These are phyloP conservation scores for Caligus rogercresseyi DNA, from an alignment of 1,140 invertebrate genomes.

Conservation along the genomic window DNA sequence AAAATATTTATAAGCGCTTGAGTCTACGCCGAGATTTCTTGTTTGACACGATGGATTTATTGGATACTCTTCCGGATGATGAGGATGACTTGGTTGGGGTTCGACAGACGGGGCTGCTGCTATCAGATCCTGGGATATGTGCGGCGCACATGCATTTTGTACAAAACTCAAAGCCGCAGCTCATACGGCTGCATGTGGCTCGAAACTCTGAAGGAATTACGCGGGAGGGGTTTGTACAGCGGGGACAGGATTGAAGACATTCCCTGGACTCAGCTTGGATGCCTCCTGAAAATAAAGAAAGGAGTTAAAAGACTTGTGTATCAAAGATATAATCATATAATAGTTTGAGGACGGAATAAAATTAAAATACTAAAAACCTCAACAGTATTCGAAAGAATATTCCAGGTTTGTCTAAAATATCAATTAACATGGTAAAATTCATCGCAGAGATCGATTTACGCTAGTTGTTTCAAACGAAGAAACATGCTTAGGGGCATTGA, in stretches of 20 bases:
- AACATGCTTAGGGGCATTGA: no score
- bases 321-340: no score
- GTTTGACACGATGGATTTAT: neutral
- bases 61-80: neutral
- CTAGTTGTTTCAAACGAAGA: no score
- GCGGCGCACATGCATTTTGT: constrained; percentile 11
- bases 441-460: no score
- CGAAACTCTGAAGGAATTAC: neutral
- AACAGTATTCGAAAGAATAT: no score
- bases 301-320: neutral
- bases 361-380: no score
- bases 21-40: constrained; percentile 2
- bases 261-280: neutral
- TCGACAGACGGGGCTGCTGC: neutral
- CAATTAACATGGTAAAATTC: no score
- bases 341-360: no score
- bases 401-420: no score
- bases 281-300: constrained; percentile 9
- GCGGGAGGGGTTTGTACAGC: constrained; percentile 9
- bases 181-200: neutral
- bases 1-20: neutral
- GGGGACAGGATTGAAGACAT: constrained; percentile 5
- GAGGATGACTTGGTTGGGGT: neutral
- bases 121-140: neutral
- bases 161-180: constrained; percentile 10